phyloP scores from a whole-genome alignment of 2,113 vertebrate species.

The Petrocephalus zakoni region DNA sequence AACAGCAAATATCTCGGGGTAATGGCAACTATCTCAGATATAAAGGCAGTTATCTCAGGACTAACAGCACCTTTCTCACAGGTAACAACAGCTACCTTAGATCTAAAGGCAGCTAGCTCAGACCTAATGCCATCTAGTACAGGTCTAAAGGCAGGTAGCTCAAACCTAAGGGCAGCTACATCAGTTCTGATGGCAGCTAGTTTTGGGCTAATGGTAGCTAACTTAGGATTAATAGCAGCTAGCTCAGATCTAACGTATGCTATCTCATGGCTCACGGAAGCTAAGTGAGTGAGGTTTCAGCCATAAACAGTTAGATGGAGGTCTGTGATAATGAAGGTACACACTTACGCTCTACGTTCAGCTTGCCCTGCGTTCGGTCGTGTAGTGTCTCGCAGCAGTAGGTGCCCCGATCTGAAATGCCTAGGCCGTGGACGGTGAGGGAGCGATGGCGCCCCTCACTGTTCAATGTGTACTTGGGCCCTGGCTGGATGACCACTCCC shows the following conservation, averaged over 20 bases:
- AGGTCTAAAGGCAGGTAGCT: no score
- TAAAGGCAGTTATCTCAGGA: not conserved
- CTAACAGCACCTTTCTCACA: not conserved
- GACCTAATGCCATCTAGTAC: no score
- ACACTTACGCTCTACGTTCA: conserved; percentile 82
- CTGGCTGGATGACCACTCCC: conserved; percentile 70
- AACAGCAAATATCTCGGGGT: no score
- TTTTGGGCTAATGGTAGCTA: not conserved
- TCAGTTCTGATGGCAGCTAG: not conserved
- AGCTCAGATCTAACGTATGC: not conserved
- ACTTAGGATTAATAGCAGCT: not conserved
- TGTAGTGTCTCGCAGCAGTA: conserved; percentile 89
- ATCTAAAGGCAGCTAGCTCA: not conserved
- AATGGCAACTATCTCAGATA: not conserved
- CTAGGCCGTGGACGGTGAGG: conserved; percentile 66
- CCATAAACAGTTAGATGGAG: not conserved
- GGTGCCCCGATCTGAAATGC: conserved; percentile 71
- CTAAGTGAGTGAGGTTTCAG: not conserved
- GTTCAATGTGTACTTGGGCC: conserved; percentile 61
- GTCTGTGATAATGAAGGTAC: not conserved
- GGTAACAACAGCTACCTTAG: no score
- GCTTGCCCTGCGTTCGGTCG: conserved; percentile 80
- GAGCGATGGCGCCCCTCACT: conserved; percentile 60
- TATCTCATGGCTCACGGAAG: not conserved
- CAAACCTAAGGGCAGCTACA: not conserved